Evolutionary conservation across 2,888 invertebrate genomes (phyloP), one percentile per base, ranked within the genome.

Genomic region (Malachius bipustulatus): DNA sequence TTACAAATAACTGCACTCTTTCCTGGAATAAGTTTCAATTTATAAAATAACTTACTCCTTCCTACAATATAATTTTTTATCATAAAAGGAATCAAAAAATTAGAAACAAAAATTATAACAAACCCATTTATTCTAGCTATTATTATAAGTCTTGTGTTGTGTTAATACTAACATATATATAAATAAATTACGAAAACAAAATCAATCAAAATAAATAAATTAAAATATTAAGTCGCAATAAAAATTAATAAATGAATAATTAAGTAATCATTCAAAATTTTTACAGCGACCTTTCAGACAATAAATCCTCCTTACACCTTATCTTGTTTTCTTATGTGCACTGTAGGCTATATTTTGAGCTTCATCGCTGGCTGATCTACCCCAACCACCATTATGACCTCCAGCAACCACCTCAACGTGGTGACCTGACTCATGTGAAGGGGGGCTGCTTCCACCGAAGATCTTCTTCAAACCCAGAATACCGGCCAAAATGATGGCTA

Each of bases 401-500:
- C 75, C 74, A 4, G 74, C 72, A 9, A 80, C 78, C 1, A 82
- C 82, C 14, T 80, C 63, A 39, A 60, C 61, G 49, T 79, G 79
- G 49, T 79, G 77, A 10, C 74, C 73, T 35, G 74, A 70, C 37
- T 79, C 76, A 48, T 67, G 65, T 6, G 73, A 71, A 4, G 59
- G 57, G 4, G 63, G 59, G 4, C 73, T 71, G 16, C 71, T 71
- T 2, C 77, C 70, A 13, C 79, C 75, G 30, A 85, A 66, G 16
- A 88, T 70, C 52, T 87, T 87, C 69, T 85, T 87, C 59, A 88
- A 66, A 2, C 85, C 87, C 47, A 87, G 82, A 49, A 87, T 85
- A 46, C 79, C 82, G 39, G 87, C 84, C 32, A 87, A 64, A 1
- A 85, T 83, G 35, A 87, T 61, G 1, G 87, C 87, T 47, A 87